Conservation (phyloP, 2,797 vertebrate genomes). For the Fistularia commersonii region DNA sequence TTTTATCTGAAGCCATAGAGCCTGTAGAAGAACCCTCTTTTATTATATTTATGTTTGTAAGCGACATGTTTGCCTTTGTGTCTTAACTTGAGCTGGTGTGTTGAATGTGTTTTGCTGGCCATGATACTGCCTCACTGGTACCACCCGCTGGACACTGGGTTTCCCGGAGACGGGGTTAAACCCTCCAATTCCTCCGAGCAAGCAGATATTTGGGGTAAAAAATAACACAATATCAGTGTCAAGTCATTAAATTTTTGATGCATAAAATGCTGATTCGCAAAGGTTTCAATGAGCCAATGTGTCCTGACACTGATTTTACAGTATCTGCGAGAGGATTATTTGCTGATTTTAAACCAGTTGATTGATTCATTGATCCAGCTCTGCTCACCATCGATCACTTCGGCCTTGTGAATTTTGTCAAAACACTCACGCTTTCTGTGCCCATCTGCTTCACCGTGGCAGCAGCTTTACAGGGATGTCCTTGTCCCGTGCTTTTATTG, state of each 20-base stretch:
- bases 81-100: neutral
- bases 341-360: too few species aligned
- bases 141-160: too few species aligned
- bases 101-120: constrained; percentile 18
- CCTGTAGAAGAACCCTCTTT: constrained; percentile 41
- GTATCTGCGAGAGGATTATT: too few species aligned
- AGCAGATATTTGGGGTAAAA: too few species aligned
- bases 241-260: too few species aligned
- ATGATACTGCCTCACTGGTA: neutral
- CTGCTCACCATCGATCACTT: constrained; percentile 26
- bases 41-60: constrained; percentile 6
- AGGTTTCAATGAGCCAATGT: too few species aligned
- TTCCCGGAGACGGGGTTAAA: too few species aligned
- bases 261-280: too few species aligned
- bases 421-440: constrained; percentile 3
- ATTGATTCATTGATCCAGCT: neutral
- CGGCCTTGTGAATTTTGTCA: constrained; percentile 8
- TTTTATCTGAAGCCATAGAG: constrained; percentile 59
- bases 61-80: neutral
- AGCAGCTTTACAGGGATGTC: neutral
- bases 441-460: constrained; percentile 6
- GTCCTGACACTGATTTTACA: too few species aligned
- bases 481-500: constrained; percentile 4
- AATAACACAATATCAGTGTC: too few species aligned
- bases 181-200: too few species aligned